Base-by-base conservation (phyloP, 35 echinoderm and acorn worm species). In the Antedon bifida region DNA sequence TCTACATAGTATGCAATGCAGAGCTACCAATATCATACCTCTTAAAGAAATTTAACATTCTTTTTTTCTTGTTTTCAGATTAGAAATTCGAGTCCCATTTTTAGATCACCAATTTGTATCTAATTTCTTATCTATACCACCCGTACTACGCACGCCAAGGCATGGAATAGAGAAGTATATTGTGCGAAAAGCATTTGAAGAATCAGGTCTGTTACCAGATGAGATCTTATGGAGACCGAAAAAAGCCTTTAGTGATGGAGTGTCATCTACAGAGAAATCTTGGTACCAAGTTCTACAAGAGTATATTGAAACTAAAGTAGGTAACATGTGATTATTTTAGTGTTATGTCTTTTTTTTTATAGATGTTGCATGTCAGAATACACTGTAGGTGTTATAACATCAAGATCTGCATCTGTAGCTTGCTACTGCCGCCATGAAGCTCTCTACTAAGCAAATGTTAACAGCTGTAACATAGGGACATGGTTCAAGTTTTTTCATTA, bases 161-260 rank as follows among this genome's bases (percentile, higher is more conserved):
- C 56, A 90, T 39, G 81, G 87, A 16, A 39, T 81, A 11, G 92
- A 95, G 85, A 95, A 95, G 82, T 90, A 87, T 32, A 78, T 95
- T 32, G 51, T 95, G 4, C 77, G 92, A 0, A 90, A 90, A 81
- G 88, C 92, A 7, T 95, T 96, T 83, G 92, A 96, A 32, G 84
- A 56, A 14, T 75, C 74, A 12, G 89, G 83, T 23, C 34, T 94
- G 0, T 44, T 94, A 3, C 92, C 92, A 46, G 31, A 39, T 23
- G 92, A 94, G 32, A 90, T 94, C 51, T 77, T 94, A 75, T 94
- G 92, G 92, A 33, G 92, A 10, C 88, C 89, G 16, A 96, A 96
- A 76, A 88, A 96, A 73, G 92, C 85, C 31, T 96, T 96, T 75
- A 96, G 92, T 79, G 92, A 96, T 74, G 92, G 92, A 32, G 92